Percentiles rank a stretch among this genome's conserved stretches.
Conservation (phyloP, 2,113 vertebrate species). For the Oryctolagus cuniculus region DNA sequence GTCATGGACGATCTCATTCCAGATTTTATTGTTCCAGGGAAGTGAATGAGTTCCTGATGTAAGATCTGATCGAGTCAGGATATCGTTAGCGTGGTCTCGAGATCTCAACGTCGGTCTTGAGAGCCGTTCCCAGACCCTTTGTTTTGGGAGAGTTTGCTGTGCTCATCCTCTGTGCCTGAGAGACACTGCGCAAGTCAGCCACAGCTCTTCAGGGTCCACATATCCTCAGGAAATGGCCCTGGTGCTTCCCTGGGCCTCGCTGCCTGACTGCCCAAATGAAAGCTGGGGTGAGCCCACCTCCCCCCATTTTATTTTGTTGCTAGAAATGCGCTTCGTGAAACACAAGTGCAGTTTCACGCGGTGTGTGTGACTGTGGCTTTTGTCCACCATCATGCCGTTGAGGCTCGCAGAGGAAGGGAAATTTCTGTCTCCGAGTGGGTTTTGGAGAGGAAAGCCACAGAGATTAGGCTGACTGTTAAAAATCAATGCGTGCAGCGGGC, state of each 20-base stretch:
- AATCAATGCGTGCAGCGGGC: constrained; percentile 63
- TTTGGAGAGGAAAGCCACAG: constrained; percentile 31
- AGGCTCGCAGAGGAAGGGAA: not conserved
- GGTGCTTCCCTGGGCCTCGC: not conserved
- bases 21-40: constrained; percentile 83
- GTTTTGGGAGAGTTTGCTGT: not conserved
- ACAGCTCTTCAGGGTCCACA: not conserved
- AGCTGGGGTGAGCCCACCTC: not conserved
- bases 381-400: not conserved
- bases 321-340: not conserved
- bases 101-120: constrained; percentile 72
- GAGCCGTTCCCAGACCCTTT: constrained; percentile 21
- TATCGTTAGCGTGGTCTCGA: constrained; percentile 80
- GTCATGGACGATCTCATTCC: constrained; percentile 62
- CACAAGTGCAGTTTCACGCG: not conserved
- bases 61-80: constrained; percentile 81
- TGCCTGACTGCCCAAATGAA: not conserved
- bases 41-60: constrained; percentile 82
- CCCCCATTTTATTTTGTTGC: not conserved
- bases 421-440: not conserved
- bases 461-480: constrained; percentile 78
- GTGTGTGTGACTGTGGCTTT: not conserved
- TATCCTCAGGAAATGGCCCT: not conserved
- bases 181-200: rapidly evolving
- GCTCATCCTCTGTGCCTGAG: not conserved